Evolutionary conservation across 2,797 vertebrate species (phyloP).

Genomic region (Crypturellus tataupa): DNA sequence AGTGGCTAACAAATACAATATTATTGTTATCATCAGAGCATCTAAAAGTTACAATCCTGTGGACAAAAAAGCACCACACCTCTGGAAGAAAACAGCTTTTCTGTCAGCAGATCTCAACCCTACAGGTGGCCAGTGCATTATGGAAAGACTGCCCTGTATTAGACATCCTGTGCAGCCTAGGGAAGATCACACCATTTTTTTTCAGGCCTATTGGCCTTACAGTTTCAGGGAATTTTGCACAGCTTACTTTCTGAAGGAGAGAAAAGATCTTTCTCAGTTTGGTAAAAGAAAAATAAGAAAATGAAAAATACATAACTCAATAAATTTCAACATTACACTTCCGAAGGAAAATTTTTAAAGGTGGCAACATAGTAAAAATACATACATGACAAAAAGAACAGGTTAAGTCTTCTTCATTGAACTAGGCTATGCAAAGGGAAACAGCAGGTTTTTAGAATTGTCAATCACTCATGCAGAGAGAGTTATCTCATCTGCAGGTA

Average conservation of each 20-base stretch:
- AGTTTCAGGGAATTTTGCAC: not conserved
- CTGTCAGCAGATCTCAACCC: not conserved
- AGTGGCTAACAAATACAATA: not conserved
- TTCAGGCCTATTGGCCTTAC: not conserved
- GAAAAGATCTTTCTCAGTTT: not conserved
- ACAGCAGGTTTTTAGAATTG: not conserved
- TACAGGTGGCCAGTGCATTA: not conserved
- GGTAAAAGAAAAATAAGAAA: not conserved
- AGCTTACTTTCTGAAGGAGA: not conserved
- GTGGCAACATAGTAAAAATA: not conserved
- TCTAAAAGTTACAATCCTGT: not conserved
- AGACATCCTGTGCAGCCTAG: not conserved
- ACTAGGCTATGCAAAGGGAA: not conserved
- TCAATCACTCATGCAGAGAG: not conserved
- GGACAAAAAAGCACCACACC: not conserved
- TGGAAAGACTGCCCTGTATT: not conserved
- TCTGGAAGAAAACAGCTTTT: not conserved
- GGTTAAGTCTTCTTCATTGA: not conserved
- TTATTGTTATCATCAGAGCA: not conserved
- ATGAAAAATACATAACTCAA: not conserved
- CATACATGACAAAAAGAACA: not conserved
- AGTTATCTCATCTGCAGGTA: not conserved
- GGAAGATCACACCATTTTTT: not conserved
- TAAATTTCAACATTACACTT: not conserved
- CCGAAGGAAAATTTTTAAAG: not conserved